phyloP scores from a whole-genome alignment of 2,797 vertebrate species.

The Pseudochirops cupreus region DNA sequence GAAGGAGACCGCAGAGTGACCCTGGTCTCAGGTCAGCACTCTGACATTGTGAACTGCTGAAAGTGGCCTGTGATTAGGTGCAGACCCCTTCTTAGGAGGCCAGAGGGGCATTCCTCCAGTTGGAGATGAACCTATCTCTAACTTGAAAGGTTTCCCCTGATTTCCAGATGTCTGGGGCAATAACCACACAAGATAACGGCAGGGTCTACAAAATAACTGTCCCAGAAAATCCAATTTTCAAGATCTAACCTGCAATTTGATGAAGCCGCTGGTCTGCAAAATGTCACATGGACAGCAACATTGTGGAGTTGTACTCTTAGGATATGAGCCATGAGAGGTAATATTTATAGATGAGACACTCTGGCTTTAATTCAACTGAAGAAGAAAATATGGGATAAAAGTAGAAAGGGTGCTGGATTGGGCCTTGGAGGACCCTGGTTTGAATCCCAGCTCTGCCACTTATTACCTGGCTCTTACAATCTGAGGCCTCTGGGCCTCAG shows the following conservation, averaged over 20 bases:
- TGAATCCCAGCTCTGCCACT: background rate
- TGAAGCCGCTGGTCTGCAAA: conserved; percentile 55
- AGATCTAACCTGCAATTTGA: conserved; percentile 18
- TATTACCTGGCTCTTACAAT: background rate
- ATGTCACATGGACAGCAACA: conserved; percentile 57
- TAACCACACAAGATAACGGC: conserved; percentile 53
- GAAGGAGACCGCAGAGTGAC: conserved; percentile 50
- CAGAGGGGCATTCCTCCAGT: conserved; percentile 65
- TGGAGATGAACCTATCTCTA: conserved; percentile 69
- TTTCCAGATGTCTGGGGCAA: conserved; percentile 75
- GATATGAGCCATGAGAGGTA: background rate
- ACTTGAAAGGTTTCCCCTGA: conserved; percentile 70
- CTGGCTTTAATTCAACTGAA: conserved; percentile 13
- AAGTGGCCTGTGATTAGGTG: conserved; percentile 77
- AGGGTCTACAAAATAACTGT: background rate
- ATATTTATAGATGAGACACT: conserved; percentile 56
- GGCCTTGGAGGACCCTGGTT: background rate
- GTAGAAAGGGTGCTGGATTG: background rate
- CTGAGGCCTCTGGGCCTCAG: background rate
- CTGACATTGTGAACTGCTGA: conserved; percentile 44
- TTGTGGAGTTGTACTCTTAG: background rate
- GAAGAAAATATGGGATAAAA: background rate
- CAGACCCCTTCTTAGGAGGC: conserved; percentile 59
- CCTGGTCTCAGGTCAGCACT: conserved; percentile 52
- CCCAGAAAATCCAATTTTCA: conserved; percentile 41